Evolutionary conservation across 2,113 vertebrate genomes (phyloP), one percentile per base, ranked within the genome.

Genomic region (Capreolus pygargus): DNA sequence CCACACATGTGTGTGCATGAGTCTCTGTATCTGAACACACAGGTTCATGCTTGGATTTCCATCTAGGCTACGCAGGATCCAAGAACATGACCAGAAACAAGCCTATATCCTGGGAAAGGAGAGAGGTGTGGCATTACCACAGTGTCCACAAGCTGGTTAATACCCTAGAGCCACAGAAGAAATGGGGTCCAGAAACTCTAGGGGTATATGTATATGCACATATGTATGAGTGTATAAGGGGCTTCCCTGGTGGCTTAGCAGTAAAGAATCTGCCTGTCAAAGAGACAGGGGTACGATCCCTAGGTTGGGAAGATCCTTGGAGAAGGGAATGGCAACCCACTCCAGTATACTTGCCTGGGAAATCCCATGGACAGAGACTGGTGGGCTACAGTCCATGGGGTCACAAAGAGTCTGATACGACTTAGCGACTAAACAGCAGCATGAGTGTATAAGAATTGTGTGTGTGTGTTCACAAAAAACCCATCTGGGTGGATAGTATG

Each of bases 191-290:
- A 6, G 33, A 43, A 45, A 81, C 76, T 39, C 55, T 16, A 36
- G 47, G 11, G 25, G 3, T 28, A 11, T 47, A 7, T 57, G 10
- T 1, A 7, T 61, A 13, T 1, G 1, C 61, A 13, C 1, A 1
- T 16, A 12, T 19, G 30, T 13, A 4, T 3, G 5, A 45, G 16
- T 70, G 4, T 67, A 23, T 39, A 39, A 74, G 19, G 67, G n/a
- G 67, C 67, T 74, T 76, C 12, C 39, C 23, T 76, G 39, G 70
- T 43, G 70, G 39, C 39, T 27, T 76, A 76, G 70, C 11, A 43
- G 21, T 76, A 76, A 76, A 76, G 39, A 76, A 76, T 25, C 70
- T 43, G 39, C 70, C 70, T 76, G 39, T 43, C 70, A 76, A 76
- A 43, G 39, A 43, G 70, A 43, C 70, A 76, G 39, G 70, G 12